Evolutionary conservation across 2,888 invertebrate genomes (phyloP).

Genomic region (Erebia palarica): DNA sequence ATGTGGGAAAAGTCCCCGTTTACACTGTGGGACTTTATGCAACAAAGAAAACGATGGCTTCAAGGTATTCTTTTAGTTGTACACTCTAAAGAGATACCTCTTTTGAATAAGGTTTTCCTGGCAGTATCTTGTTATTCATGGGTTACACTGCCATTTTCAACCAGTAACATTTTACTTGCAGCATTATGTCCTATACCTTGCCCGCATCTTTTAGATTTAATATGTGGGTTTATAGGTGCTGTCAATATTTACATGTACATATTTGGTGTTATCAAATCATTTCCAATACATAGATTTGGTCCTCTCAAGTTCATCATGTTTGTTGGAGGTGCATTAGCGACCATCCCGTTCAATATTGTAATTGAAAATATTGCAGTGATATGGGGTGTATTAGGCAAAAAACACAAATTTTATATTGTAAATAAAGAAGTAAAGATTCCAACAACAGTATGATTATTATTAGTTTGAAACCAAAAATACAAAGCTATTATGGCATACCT

Average conservation of each 20-base stretch:
- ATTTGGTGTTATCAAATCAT: conserved; percentile 98
- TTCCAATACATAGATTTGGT: conserved; percentile 94
- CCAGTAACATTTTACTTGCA: conserved; percentile 93
- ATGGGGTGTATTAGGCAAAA: conserved; percentile 96
- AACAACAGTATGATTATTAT: conserved; percentile 81
- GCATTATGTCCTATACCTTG: conserved; percentile 94
- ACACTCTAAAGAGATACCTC: conserved; percentile 91
- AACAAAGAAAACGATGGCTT: conserved; percentile 98
- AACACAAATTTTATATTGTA: conserved; percentile 98
- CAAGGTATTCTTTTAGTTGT: conserved; percentile 95
- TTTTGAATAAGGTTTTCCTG: conserved; percentile 90
- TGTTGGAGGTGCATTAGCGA: conserved; percentile 92
- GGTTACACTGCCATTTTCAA: conserved; percentile 96
- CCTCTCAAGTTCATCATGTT: conserved; percentile 89
- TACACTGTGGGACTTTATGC: conserved; percentile 96
- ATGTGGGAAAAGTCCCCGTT: conserved; percentile 99
- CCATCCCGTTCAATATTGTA: conserved; percentile 95
- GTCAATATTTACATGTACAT: conserved; percentile 99
- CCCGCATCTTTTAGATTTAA: conserved; percentile 90
- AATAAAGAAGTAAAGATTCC: conserved; percentile 92
- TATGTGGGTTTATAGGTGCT: conserved; percentile 95
- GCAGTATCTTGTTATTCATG: conserved; percentile 96
- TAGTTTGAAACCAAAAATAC: conserved; percentile 8
- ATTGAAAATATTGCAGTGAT: conserved; percentile 97
- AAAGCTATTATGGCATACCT: conserved; percentile 1